Evolutionary conservation across 2,113 vertebrate species (phyloP).

Genomic region (Typhlomys cinereus): DNA sequence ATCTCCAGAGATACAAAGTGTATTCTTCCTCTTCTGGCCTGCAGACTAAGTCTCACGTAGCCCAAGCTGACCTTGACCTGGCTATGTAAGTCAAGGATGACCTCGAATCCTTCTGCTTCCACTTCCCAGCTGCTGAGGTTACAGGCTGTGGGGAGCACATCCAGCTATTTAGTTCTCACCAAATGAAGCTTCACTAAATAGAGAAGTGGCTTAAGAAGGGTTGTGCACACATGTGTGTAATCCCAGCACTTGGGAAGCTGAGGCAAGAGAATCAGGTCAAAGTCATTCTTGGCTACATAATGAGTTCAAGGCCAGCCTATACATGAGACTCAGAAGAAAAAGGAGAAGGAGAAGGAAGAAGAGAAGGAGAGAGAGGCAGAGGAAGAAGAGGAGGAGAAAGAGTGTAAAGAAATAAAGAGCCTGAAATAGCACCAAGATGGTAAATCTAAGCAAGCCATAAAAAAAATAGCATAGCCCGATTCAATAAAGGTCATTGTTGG

Average conservation of each 20-base stretch:
- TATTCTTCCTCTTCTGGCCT: neutral
- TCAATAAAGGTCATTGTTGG: neutral
- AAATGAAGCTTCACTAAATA: neutral
- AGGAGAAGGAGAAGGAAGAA: neutral
- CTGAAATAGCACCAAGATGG: too few species aligned
- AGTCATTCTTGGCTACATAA: too few species aligned
- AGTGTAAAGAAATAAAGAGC: neutral
- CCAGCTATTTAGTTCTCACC: neutral
- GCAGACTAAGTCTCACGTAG: neutral
- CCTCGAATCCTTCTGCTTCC: too few species aligned
- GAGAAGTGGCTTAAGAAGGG: neutral
- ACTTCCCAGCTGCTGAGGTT: too few species aligned
- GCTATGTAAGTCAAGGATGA: too few species aligned
- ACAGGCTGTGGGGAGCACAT: too few species aligned
- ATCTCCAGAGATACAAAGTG: neutral
- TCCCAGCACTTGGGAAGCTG: too few species aligned
- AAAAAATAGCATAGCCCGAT: neutral
- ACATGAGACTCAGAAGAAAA: too few species aligned
- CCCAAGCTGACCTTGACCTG: neutral
- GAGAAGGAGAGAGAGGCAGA: neutral
- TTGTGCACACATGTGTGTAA: too few species aligned
- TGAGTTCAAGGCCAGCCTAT: too few species aligned
- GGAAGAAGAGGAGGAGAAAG: neutral
- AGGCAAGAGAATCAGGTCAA: too few species aligned
- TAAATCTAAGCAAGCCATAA: neutral